phyloP scores from a whole-genome alignment of 1,140 invertebrate genomes.

The Pseudomyrmex gracilis region DNA sequence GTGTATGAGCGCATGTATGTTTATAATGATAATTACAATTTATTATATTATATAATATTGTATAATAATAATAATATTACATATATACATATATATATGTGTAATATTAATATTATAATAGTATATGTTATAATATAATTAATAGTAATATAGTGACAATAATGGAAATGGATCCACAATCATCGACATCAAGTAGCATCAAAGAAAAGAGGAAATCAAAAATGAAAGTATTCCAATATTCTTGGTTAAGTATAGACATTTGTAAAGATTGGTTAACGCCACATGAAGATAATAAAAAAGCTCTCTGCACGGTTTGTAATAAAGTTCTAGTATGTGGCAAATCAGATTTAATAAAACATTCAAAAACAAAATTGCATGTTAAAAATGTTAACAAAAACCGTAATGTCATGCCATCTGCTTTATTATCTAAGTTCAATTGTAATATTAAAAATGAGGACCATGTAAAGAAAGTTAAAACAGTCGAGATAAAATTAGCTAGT shows the following conservation, averaged over 20 bases:
- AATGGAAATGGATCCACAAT: background rate
- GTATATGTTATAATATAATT: too few relatives aligned
- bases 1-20: too few relatives aligned
- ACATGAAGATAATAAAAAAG: conserved; percentile 25
- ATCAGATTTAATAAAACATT: conserved; percentile 28
- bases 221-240: conserved; percentile 15
- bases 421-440: background rate
- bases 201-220: conserved; percentile 11
- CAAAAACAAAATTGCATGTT: conserved; percentile 1
- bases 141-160: too few relatives aligned
- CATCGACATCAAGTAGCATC: background rate
- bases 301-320: conserved; percentile 29
- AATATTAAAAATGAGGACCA: conserved; percentile 8
- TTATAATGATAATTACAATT: too few relatives aligned
- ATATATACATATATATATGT: too few relatives aligned
- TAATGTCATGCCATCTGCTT: conserved; percentile 25
- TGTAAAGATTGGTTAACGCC: conserved; percentile 28
- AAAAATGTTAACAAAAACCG: conserved; percentile 1
- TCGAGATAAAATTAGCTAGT: conserved; percentile 13
- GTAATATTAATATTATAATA: too few relatives aligned
- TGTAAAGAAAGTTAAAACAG: conserved; percentile 23
- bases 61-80: too few relatives aligned
- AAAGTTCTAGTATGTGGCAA: conserved; percentile 10
- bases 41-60: too few relatives aligned
- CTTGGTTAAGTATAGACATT: conserved; percentile 10